Evolutionary conservation across 1,140 invertebrate genomes (phyloP), one percentile per base, ranked within the genome.

Genomic region (Trichomalopsis sarcophagae): DNA sequence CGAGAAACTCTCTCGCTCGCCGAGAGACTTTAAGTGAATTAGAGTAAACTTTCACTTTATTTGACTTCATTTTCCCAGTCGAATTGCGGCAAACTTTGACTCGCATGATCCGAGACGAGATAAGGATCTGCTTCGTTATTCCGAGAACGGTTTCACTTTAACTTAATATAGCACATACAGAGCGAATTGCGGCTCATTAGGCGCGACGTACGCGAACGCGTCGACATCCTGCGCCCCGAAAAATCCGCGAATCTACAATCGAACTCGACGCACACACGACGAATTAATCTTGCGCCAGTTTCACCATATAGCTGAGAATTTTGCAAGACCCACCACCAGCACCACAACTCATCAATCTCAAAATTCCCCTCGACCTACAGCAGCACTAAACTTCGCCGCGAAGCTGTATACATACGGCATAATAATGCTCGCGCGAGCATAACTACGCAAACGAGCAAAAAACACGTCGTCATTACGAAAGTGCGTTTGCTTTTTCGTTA

Each of bases 301-400:
- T 71, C 69, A n/a, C 3, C 69, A 71, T 13, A 44, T 13, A 44
- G 69, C 23, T 33, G 69, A 71, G 14, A n/a, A 27, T 71, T 71
- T 71, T 71, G 69, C 27, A 36, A 75, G 81, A 73, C 81, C 86
- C 14, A 21, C 1, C 21, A 44, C 68, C 14, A 6, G 0, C 21
- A 44, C 68, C 74, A 80, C 84, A 75, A 76, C 62, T 88, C 77
- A 71, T 78, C 69, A 71, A 27, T 27, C 50, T 27, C 33, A 71
- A 62, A 66, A 84, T n/a, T 10, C 77, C 27, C 36, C 47, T 50
- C 47, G 36, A 47, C 55, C 14, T 62, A 62, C 55, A 62, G 55
- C 55, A 21, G 55, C 55, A n/a, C 55, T 62, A n/a, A 62, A n/a
- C 55, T 62, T 5, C 55, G 55, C 21, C 9, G 40, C 7, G 10